Evolutionary conservation across 37 sponge, comb jelly and placozoan species (phyloP).

Genomic region (Lycopodina hypogea): DNA sequence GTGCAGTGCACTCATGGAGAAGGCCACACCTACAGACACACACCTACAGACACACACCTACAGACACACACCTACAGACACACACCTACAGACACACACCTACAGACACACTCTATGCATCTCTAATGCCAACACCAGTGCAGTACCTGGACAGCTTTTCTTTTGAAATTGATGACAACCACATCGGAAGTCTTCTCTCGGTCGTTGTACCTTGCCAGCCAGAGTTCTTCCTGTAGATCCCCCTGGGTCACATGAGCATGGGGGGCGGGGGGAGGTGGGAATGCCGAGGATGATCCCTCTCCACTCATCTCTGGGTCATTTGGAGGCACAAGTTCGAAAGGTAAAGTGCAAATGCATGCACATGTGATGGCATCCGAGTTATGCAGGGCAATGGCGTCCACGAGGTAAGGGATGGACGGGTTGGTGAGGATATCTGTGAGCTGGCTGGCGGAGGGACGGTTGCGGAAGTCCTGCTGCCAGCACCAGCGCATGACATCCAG

Average conservation of each 20-base stretch:
- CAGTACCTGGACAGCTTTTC: conserved; percentile 28
- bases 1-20: no score
- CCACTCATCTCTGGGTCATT: not conserved
- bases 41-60: no score
- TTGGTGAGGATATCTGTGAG: conserved; percentile 42
- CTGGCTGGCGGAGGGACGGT: conserved; percentile 63
- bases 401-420: conserved; percentile 30
- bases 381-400: conserved; percentile 36
- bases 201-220: conserved; percentile 42
- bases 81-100: no score
- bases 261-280: not conserved
- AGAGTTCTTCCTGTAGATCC: conserved; percentile 77
- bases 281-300: not conserved
- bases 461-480: conserved; percentile 72
- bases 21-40: no score
- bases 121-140: no score
- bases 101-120: no score
- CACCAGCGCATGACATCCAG: conserved; percentile 86
- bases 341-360: conserved; percentile 50
- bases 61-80: no score
- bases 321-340: conserved; percentile 38
- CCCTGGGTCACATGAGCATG: conserved; percentile 48
- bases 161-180: conserved; percentile 64
- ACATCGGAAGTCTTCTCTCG: conserved; percentile 23
- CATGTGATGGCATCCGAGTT: conserved; percentile 28